These are phyloP conservation scores for Sardina pilchardus DNA, from an alignment of 2,113 vertebrate genomes.

Conservation along the genomic window DNA sequence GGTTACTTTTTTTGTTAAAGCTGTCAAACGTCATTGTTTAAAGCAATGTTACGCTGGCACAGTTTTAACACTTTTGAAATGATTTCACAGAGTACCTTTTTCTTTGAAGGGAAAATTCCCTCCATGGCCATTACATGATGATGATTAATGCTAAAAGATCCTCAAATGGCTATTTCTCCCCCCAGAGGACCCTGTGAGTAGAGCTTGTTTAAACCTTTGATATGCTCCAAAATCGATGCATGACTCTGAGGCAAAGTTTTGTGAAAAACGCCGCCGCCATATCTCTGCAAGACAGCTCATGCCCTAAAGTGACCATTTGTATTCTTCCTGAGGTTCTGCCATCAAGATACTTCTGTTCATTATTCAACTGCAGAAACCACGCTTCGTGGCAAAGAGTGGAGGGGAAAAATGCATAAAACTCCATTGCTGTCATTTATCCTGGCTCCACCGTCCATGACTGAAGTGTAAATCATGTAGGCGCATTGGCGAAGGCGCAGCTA, in stretches of 20 bases:
- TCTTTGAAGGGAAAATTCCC: neutral
- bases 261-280: neutral
- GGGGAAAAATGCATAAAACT: neutral
- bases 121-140: neutral
- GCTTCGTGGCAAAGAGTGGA: neutral
- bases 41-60: neutral
- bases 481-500: neutral
- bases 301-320: neutral
- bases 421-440: neutral
- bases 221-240: neutral
- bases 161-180: neutral
- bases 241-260: neutral
- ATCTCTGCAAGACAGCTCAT: neutral
- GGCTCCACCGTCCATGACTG: neutral
- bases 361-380: neutral
- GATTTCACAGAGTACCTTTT: neutral
- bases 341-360: neutral
- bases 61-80: neutral
- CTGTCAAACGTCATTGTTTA: neutral
- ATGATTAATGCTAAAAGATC: neutral
- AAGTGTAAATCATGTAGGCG: neutral
- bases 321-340: neutral
- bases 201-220: neutral
- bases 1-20: neutral
- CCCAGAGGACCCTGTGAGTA: neutral